These are phyloP conservation scores for Marmota flaviventris DNA, from an alignment of 2,113 vertebrate species.

Conservation along the genomic window DNA sequence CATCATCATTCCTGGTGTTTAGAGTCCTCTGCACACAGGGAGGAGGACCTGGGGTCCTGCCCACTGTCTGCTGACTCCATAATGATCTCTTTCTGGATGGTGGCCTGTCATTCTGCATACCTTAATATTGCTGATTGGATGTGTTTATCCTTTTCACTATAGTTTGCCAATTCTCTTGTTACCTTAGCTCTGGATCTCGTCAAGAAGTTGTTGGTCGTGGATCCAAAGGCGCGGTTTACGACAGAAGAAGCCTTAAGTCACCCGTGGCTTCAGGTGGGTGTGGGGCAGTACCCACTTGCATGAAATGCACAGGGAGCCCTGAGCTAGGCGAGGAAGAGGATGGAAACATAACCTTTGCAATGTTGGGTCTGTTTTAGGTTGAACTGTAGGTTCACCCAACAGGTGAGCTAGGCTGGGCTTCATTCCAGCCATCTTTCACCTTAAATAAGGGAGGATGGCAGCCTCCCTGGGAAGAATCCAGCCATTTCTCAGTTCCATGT, in stretches of 20 bases:
- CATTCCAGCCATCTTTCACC: neutral
- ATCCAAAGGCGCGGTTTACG: conserved; percentile 91
- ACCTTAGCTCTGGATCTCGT: conserved; percentile 94
- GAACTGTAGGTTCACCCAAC: neutral
- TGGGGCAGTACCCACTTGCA: neutral
- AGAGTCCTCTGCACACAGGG: neutral
- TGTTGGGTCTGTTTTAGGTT: neutral
- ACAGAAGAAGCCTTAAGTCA: conserved; percentile 93
- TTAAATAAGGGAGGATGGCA: neutral
- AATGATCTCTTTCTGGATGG: neutral
- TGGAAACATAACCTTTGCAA: neutral
- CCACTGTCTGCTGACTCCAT: neutral
- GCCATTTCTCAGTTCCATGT: neutral
- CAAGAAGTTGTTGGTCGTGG: conserved; percentile 94
- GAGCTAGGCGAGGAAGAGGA: neutral
- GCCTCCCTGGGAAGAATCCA: neutral
- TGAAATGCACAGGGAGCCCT: neutral
- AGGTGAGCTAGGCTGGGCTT: neutral
- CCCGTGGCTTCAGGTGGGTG: conserved; percentile 94
- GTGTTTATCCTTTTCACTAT: conserved; percentile 7
- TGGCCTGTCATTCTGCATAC: conserved; percentile 38
- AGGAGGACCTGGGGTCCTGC: neutral
- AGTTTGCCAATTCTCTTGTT: conserved; percentile 56
- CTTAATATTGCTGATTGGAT: neutral
- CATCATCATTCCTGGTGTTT: neutral